Evolutionary conservation across 2,888 invertebrate species (phyloP), one percentile per base, ranked within the genome.

Genomic region (Caenorhabditis sp.): DNA sequence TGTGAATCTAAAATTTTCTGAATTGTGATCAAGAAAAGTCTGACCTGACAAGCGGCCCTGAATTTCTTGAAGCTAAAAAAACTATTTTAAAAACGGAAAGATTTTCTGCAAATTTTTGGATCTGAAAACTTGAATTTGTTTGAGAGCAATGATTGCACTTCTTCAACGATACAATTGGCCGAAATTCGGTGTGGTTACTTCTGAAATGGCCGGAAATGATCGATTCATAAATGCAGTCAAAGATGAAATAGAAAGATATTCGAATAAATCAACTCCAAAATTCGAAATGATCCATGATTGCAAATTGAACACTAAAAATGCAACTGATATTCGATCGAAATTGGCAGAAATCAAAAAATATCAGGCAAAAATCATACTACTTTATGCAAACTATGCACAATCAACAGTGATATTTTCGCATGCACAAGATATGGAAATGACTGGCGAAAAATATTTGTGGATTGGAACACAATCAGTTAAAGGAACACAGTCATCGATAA

Each of bases 391-490:
- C 43, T 68, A 74, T 0, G 74, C 69, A 0, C 79, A 76, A 24
- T 79, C 83, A 1, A 75, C 76, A 19, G 66, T 68, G 10, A 82
- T 87, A 10, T 90, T 96, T 83, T 91, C 84, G 63, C 92, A 92
- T 36, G 94, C 94, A 2, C 91, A 92, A 67, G 92, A 92, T 83
- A 82, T 89, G 14, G 93, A 93, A 81, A 92, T 94, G 75, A 93
- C 93, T 4, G 93, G 93, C 10, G 94, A 95, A 89, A 95, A 95
- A 89, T 95, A 95, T 89, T 94, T 96, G 12, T 96, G 96, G 96
- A 94, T 96, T 69, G 95, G 95, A 23, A 95, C 95, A 60, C 95
- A 96, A 69, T 84, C 86, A 4, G 87, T 88, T n/a, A 86, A 87
- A 66, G 88, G 87, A 10, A 82, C 73, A 6, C 72, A 76, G 31